Evolutionary conservation across 2,797 vertebrate species (phyloP).

Genomic region (Otolemur crassicaudatus): DNA sequence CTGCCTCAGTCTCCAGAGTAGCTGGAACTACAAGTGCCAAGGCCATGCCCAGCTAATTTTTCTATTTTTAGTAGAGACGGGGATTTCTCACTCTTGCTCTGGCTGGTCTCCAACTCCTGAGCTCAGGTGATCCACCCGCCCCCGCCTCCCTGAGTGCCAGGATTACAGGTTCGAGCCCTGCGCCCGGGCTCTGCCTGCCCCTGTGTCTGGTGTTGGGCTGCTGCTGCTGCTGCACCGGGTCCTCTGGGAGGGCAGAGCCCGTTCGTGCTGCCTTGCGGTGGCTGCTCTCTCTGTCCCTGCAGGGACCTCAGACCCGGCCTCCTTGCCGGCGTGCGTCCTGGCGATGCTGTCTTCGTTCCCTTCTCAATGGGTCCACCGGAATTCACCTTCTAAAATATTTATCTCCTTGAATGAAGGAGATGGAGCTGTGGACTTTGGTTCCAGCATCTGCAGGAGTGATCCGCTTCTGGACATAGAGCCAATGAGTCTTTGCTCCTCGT

Average conservation of each 20-base stretch:
- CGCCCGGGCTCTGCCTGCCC: too few species aligned
- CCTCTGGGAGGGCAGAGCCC: background rate
- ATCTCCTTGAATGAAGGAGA: background rate
- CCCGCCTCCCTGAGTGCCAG: too few species aligned
- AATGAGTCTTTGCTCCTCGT: background rate
- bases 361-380: background rate
- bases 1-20: too few species aligned
- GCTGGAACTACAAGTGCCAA: too few species aligned
- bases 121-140: too few species aligned
- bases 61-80: too few species aligned
- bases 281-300: background rate
- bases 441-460: background rate
- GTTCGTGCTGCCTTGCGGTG: background rate
- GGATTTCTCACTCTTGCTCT: too few species aligned
- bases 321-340: rapidly evolving
- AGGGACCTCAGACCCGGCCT: background rate
- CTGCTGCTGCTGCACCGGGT: too few species aligned
- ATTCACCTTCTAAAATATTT: background rate
- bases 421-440: background rate
- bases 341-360: background rate
- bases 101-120: too few species aligned
- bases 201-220: background rate
- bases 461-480: background rate
- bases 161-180: too few species aligned
- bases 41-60: too few species aligned